phyloP scores from a whole-genome alignment of 2,888 invertebrate genomes.

The Drosophila kambysellisi region DNA sequence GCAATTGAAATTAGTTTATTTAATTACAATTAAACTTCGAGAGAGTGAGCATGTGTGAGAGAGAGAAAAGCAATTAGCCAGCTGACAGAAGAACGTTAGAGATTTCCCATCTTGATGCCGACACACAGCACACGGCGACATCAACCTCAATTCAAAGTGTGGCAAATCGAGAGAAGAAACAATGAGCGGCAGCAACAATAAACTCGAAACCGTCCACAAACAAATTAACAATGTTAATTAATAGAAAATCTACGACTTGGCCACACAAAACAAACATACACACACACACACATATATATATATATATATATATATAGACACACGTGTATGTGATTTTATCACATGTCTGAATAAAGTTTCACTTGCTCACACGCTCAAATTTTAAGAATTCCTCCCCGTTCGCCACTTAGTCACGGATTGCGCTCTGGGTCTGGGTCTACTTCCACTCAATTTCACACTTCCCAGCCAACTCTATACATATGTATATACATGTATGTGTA shows the following conservation, averaged over 20 bases:
- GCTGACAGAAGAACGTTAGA: conserved; percentile 17
- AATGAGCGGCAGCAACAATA: conserved; percentile 43
- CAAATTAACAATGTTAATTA: conserved; percentile 78
- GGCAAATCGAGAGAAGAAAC: conserved; percentile 31
- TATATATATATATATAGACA: not conserved
- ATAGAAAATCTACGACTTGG: conserved; percentile 64
- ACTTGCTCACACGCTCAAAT: conserved; percentile 66
- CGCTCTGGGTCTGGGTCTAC: conserved; percentile 39
- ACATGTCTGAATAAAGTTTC: conserved; percentile 70
- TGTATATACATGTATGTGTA: not conserved
- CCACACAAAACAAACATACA: conserved; percentile 4
- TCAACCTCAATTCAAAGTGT: conserved; percentile 45
- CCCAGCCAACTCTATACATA: conserved; percentile 38
- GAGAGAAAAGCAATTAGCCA: conserved; percentile 35
- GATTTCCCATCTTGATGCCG: conserved; percentile 20
- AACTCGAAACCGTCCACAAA: conserved; percentile 52
- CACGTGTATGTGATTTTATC: conserved; percentile 60
- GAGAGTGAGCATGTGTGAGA: conserved; percentile 26
- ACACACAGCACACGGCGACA: conserved; percentile 13
- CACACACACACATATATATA: not conserved
- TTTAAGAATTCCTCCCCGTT: conserved; percentile 42
- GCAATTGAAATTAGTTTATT: conserved; percentile 47
- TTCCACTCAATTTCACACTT: conserved; percentile 69
- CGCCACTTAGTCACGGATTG: conserved; percentile 54
- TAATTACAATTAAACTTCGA: conserved; percentile 46